These are phyloP conservation scores for Aurelia aurita DNA, from an alignment of 30 jellyfish, hydroid and myxozoan species.

Conservation along the genomic window DNA sequence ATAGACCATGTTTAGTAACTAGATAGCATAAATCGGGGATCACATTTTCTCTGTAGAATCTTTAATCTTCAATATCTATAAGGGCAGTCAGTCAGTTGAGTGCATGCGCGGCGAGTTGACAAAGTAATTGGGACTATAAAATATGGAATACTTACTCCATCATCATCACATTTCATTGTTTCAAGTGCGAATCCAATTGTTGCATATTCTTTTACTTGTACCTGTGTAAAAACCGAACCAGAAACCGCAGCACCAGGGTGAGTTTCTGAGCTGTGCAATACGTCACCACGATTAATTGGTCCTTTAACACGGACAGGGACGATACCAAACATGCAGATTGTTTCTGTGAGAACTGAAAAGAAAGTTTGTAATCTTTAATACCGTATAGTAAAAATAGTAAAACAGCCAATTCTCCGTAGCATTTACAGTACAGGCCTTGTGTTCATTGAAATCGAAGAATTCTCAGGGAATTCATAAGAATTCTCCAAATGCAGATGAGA, in stretches of 20 bases:
- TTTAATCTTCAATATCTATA: too few species aligned
- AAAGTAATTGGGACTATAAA: not conserved
- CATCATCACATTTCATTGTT: not conserved
- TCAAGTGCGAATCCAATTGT: slow-evolving; percentile 31
- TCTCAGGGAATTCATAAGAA: too few species aligned
- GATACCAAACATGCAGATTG: slow-evolving; percentile 33
- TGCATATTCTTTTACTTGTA: not conserved
- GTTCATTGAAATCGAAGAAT: too few species aligned
- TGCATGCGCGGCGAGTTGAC: not conserved
- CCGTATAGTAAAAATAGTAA: too few species aligned
- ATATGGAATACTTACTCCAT: slow-evolving; percentile 6
- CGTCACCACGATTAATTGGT: not conserved
- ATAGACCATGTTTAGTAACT: too few species aligned
- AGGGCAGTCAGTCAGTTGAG: too few species aligned
- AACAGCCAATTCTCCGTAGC: too few species aligned
- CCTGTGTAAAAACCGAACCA: not conserved
- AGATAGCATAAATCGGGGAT: not conserved
- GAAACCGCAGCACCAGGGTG: slow-evolving; percentile 27
- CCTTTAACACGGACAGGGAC: slow-evolving; percentile 41
- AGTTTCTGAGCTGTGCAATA: not conserved
- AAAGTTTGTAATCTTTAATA: too few species aligned
- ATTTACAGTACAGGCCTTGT: too few species aligned
- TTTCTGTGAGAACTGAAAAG: slow-evolving; percentile 22
- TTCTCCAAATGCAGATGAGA: too few species aligned
- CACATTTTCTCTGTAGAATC: not conserved